A percentile compares a stretch with the other conserved stretches of the same genome.
phyloP scores from a whole-genome alignment of 2,113 vertebrate species.

The Heptranchias perlo region DNA sequence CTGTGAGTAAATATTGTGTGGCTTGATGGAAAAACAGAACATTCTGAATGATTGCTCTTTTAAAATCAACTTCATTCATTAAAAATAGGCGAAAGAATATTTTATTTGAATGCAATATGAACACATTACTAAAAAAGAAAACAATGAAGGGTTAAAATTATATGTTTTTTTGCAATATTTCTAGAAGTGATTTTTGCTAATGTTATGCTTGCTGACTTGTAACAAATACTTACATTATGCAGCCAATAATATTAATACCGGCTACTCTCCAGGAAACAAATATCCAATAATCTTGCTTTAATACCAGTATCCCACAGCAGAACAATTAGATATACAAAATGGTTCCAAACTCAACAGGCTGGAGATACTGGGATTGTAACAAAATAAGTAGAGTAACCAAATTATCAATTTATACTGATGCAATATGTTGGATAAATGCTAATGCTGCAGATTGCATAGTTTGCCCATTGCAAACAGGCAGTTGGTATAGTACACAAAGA shows the following conservation, averaged over 20 bases:
- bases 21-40: neutral
- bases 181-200: constrained; percentile 8
- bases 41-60: neutral
- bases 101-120: constrained; percentile 26
- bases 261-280: neutral
- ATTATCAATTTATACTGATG: neutral
- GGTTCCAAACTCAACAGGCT: neutral
- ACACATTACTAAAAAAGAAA: constrained; percentile 27
- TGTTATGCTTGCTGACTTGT: neutral
- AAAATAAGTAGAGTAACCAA: neutral
- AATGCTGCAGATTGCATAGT: neutral
- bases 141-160: neutral
- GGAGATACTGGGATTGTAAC: neutral
- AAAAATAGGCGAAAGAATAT: constrained; percentile 23
- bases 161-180: neutral
- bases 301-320: neutral
- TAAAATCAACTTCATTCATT: constrained; percentile 16
- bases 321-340: neutral
- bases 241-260: neutral
- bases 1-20: neutral
- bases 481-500: constrained; percentile 1
- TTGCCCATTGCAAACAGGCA: neutral
- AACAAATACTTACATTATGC: neutral
- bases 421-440: neutral
- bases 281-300: neutral